These are phyloP conservation scores for Eristalis pertinax DNA, from an alignment of 2,888 invertebrate genomes.

Conservation along the genomic window DNA sequence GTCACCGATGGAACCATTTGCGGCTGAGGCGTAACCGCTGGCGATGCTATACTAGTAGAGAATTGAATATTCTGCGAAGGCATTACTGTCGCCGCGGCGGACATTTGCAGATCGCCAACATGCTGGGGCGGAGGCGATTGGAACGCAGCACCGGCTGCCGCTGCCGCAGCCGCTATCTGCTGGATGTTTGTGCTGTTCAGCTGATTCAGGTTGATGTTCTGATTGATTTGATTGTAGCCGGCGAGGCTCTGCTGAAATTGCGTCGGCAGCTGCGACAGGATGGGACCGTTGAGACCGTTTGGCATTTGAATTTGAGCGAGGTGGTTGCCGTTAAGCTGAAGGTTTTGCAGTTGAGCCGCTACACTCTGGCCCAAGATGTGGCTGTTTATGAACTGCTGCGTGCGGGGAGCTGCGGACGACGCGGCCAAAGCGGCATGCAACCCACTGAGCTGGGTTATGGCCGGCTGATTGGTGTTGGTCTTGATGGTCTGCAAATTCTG, in stretches of 20 bases:
- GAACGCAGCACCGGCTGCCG: slow-evolving; percentile 77
- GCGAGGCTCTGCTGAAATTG: slow-evolving; percentile 80
- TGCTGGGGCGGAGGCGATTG: slow-evolving; percentile 79
- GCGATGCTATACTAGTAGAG: slow-evolving; percentile 69
- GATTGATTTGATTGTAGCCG: slow-evolving; percentile 76
- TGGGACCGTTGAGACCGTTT: slow-evolving; percentile 79
- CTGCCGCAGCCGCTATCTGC: slow-evolving; percentile 78
- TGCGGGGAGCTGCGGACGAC: slow-evolving; percentile 77
- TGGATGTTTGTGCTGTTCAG: slow-evolving; percentile 80
- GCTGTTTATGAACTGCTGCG: slow-evolving; percentile 81
- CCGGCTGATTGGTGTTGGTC: slow-evolving; percentile 75
- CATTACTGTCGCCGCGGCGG: slow-evolving; percentile 72
- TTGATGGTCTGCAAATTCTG: slow-evolving; percentile 81
- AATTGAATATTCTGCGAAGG: slow-evolving; percentile 74
- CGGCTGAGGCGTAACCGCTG: slow-evolving; percentile 73
- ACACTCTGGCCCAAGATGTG: slow-evolving; percentile 80
- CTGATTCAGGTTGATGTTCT: slow-evolving; percentile 80
- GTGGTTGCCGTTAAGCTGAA: slow-evolving; percentile 80
- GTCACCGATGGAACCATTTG: slow-evolving; percentile 78
- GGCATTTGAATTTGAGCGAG: slow-evolving; percentile 82
- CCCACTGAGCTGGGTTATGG: slow-evolving; percentile 79
- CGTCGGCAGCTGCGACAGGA: slow-evolving; percentile 80
- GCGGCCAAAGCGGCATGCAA: slow-evolving; percentile 79
- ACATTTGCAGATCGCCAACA: slow-evolving; percentile 73
- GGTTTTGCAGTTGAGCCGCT: slow-evolving; percentile 80